Evolutionary conservation across 1,140 invertebrate genomes (phyloP).

Genomic region (Papilio polyxenes): DNA sequence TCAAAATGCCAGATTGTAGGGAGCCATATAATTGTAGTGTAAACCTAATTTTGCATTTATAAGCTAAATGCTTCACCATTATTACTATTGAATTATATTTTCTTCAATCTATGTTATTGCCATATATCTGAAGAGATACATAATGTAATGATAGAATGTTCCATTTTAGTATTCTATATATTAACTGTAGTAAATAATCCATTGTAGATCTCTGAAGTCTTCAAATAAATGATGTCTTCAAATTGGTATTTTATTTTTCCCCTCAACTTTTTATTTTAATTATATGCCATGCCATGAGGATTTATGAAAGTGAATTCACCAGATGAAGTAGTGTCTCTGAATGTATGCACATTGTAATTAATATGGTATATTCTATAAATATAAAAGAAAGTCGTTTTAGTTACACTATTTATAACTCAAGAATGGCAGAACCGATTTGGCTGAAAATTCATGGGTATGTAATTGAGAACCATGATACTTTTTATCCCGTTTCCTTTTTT

Average conservation of each 20-base stretch:
- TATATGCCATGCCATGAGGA: background rate
- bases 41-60: slow-evolving; percentile 1
- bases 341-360: background rate
- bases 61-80: background rate
- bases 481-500: too few relatives aligned
- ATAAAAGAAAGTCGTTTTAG: too few relatives aligned
- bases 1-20: background rate
- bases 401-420: too few relatives aligned
- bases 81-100: background rate
- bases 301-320: background rate
- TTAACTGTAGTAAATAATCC: background rate
- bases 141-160: background rate
- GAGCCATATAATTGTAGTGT: background rate
- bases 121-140: background rate
- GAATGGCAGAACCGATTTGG: too few relatives aligned
- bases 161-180: background rate
- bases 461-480: too few relatives aligned
- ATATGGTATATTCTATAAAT: background rate
- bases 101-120: background rate
- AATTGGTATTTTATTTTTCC: background rate
- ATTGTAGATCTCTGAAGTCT: background rate
- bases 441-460: too few relatives aligned
- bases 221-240: slow-evolving; percentile 9
- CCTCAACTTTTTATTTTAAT: background rate
- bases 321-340: background rate